Evolutionary conservation across 2,113 vertebrate species (phyloP).

Genomic region (Hyaena hyaena): DNA sequence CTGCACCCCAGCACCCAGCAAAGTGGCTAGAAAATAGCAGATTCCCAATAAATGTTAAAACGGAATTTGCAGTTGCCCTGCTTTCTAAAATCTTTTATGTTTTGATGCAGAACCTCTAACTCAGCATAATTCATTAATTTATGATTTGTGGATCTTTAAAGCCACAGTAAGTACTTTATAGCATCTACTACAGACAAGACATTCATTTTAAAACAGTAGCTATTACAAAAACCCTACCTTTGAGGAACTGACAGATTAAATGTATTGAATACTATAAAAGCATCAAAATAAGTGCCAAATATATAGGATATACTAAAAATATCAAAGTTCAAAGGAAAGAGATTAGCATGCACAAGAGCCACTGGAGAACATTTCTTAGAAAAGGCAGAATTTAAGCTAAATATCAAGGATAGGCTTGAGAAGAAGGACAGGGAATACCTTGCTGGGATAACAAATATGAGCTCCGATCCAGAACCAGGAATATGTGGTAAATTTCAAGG

Average conservation of each 20-base stretch:
- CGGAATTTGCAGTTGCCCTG: not conserved
- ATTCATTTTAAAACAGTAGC: not conserved
- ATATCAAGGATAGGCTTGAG: not conserved
- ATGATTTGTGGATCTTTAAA: not conserved
- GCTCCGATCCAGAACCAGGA: not conserved
- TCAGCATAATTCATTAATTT: not conserved
- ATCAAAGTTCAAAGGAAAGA: not conserved
- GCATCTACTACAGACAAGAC: not conserved
- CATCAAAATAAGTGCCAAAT: not conserved
- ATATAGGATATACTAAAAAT: not conserved
- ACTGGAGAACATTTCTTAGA: not conserved
- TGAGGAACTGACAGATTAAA: not conserved
- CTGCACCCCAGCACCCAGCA: not conserved
- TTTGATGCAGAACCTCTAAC: not conserved
- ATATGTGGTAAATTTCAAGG: not conserved
- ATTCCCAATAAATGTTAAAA: slow-evolving; percentile 20
- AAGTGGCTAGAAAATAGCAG: not conserved
- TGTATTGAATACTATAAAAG: not conserved
- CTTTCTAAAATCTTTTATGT: not conserved
- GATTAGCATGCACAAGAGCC: not conserved
- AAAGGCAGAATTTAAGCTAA: not conserved
- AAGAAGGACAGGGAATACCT: not conserved
- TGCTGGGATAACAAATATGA: not conserved
- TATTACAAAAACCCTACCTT: not conserved
- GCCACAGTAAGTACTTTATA: not conserved